Evolutionary conservation across 2,888 invertebrate genomes (phyloP), one percentile per base, ranked within the genome.

Genomic region (Falcaria lacertinaria): DNA sequence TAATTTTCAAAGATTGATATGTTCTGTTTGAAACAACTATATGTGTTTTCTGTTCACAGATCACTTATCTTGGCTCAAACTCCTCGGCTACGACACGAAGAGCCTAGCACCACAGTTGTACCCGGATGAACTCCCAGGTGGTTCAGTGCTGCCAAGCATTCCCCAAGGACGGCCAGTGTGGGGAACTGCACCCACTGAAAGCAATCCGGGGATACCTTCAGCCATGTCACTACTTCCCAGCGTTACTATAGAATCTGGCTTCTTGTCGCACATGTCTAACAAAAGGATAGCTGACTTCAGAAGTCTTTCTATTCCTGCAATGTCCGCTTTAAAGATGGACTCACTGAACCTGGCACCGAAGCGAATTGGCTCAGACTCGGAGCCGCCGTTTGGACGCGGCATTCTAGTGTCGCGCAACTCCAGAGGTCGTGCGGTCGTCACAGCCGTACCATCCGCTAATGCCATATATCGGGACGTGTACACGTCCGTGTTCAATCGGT

Each of bases 401-500:
- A 96, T 97, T 52, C 90, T 97, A 2, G 94, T 97, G 0, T 96
- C 97, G 0, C 91, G 96, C 41, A 94, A 94, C 36, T 89, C 91
- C 2, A 93, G 95, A 37, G 95, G 95, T 6, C 93, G 94, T 62
- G 95, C 96, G 25, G 93, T 96, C 15, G 94, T 96, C 1, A 94
- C 94, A 4, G 95, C 96, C 60, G 96, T 96, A 8, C 96, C 96
- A 0, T 95, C 96, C 1, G 96, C 97, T 0, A 97, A 97, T 73
- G 94, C 96, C 22, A 97, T 97, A 56, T 96, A 97, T 79, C 91
- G 95, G 25, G 97, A 97, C 77, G 97, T 97, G 2, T 96, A 97
- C 74, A 97, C 97, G 2, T 96, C 96, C 0, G 97, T 97, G 4
- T 96, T 97, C 79, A 97, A 97, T 80, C 93, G 96, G 57, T 96